These are phyloP conservation scores for Danio choprae DNA, from an alignment of 2,797 vertebrate genomes.

Conservation along the genomic window DNA sequence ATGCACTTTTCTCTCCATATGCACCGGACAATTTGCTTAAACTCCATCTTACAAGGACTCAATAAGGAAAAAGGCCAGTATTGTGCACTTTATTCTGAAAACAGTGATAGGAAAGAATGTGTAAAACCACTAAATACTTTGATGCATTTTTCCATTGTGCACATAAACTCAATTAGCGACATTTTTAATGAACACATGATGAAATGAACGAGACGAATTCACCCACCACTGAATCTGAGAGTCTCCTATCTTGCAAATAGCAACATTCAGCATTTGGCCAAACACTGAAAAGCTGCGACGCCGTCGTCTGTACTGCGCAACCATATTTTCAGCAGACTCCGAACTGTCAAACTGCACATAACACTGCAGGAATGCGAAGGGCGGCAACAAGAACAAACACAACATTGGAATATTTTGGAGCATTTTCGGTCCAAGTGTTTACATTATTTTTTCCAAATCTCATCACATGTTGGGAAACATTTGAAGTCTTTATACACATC, in stretches of 20 bases:
- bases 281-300: slow-evolving; percentile 58
- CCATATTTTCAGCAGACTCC: slow-evolving; percentile 59
- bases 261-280: slow-evolving; percentile 40
- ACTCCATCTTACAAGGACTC: too few species aligned
- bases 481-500: too few species aligned
- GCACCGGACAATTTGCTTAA: too few species aligned
- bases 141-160: neutral
- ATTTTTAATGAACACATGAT: neutral
- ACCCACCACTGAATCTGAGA: slow-evolving; percentile 61
- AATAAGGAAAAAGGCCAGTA: too few species aligned
- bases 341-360: slow-evolving; percentile 61
- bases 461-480: too few species aligned
- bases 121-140: too few species aligned
- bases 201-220: neutral
- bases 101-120: too few species aligned
- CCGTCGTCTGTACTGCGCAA: slow-evolving; percentile 39
- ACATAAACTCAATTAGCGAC: neutral
- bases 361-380: slow-evolving; percentile 48
- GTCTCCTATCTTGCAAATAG: slow-evolving; percentile 62
- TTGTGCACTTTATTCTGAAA: too few species aligned
- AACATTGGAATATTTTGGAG: neutral
- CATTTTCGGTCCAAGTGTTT: too few species aligned
- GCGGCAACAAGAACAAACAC: neutral
- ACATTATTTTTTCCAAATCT: too few species aligned
- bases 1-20: too few species aligned